Evolutionary conservation across 1,140 invertebrate species (phyloP).

Genomic region (Hydropsyche tenuis): DNA sequence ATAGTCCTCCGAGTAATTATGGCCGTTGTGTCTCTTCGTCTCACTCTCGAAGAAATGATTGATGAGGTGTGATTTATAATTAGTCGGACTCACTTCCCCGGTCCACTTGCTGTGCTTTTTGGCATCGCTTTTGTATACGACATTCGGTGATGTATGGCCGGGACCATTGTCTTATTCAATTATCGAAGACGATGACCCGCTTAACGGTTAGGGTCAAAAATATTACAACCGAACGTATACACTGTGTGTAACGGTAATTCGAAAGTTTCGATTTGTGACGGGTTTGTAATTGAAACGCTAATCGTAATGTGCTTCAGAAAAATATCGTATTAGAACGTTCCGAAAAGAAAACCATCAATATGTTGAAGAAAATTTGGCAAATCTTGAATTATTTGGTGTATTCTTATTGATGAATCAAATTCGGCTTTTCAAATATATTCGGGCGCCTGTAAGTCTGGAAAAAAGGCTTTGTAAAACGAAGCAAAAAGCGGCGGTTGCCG

Average conservation of each 20-base stretch:
- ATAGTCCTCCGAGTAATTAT: conserved; percentile 32
- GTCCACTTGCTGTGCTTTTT: conserved; percentile 30
- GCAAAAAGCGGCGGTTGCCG: neutral
- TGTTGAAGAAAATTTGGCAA: too few species aligned
- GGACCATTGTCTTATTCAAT: conserved; percentile 34
- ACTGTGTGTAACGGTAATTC: too few species aligned
- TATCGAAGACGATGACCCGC: neutral
- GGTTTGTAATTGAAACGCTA: too few species aligned
- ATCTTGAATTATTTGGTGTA: too few species aligned
- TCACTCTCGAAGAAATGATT: conserved; percentile 41
- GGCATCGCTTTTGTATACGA: conserved; percentile 38
- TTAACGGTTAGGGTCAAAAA: conserved; percentile 8
- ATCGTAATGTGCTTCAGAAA: too few species aligned
- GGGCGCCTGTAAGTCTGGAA: too few species aligned
- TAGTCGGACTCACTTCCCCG: conserved; percentile 17
- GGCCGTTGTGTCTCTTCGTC: conserved; percentile 5
- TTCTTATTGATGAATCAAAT: too few species aligned
- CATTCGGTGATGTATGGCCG: conserved; percentile 18
- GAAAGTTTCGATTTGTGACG: too few species aligned
- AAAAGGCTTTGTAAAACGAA: neutral
- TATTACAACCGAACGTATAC: too few species aligned
- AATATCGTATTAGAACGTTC: too few species aligned
- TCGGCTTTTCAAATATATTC: too few species aligned
- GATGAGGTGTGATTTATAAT: conserved; percentile 50
- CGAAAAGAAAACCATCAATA: too few species aligned